Base-by-base conservation (phyloP, 2,113 vertebrate genomes). In the Sapajus apella region DNA sequence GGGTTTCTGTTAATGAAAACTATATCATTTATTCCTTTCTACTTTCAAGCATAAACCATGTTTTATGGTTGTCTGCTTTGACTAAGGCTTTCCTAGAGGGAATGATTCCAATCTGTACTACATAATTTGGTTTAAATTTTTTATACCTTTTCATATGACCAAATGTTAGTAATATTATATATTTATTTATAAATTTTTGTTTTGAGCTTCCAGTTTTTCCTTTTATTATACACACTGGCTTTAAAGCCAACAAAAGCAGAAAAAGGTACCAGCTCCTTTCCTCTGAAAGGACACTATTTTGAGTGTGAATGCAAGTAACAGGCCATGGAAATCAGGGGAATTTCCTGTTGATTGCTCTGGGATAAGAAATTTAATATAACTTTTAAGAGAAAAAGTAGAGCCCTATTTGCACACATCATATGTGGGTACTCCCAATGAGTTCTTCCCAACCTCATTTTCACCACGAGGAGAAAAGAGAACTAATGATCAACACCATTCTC, bases 1-100 rank as follows among this genome's bases (percentile, higher is more conserved):
- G 64, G 32, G 8, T 68, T 66, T 37, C 35, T 61, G 58, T 73
- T 91, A 92, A 96, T 92, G 72, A 96, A 96, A 96, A 96, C 16
- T 73, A 35, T 77, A 82, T 55, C 64, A 56, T 92, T 90, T 16
- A 82, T 70, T 91, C 16, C 21, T 88, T 86, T 47, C 32, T 14
- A 77, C 58, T 90, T 95, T 77, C 35, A 90, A 17, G 14, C 11
- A 11, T 45, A 91, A 95, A 18, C 1, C 6, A 77, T 77, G 2
- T 8, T 58, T 32, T 13, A 11, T 13, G 6, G 16, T 87, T 96
- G 47, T 17, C n/a, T 43, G 55, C 1, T 73, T 90, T 82, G 66
- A 66, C 17, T 64, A 66, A 84, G 5, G 0, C 58, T 92, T 95
- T 90, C 3, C 70, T 73, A 58, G 35, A 88, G 37, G 64, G 61